Evolutionary conservation across 2,888 invertebrate species (phyloP).

Genomic region (Coleophora flavipennella): DNA sequence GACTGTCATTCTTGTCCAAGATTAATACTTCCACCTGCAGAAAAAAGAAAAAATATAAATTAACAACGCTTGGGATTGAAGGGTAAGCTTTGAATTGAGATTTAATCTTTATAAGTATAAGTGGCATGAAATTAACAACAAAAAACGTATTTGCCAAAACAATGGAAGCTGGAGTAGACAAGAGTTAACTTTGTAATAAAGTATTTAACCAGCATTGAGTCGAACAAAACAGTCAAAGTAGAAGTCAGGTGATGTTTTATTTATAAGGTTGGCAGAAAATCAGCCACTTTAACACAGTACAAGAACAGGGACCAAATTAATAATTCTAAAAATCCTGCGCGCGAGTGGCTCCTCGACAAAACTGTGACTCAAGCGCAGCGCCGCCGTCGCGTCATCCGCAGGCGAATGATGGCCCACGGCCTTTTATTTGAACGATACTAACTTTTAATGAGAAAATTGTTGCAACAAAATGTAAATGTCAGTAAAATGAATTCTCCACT

Average conservation of each 20-base stretch:
- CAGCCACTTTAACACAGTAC: conserved; percentile 56
- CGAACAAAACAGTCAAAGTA: conserved; percentile 39
- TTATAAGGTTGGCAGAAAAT: conserved; percentile 59
- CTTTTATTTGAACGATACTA: not conserved
- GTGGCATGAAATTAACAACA: not conserved
- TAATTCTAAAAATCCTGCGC: conserved; percentile 67
- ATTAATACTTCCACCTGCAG: conserved; percentile 89
- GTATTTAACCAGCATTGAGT: conserved; percentile 40
- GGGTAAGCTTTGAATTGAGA: not conserved
- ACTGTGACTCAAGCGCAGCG: conserved; percentile 28
- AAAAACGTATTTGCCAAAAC: conserved; percentile 14
- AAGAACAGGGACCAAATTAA: conserved; percentile 64
- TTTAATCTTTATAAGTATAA: not conserved
- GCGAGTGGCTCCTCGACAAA: conserved; percentile 39
- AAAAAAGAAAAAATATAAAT: conserved; percentile 27
- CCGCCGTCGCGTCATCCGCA: conserved; percentile 7
- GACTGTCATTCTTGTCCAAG: conserved; percentile 94
- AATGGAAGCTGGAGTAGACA: conserved; percentile 26
- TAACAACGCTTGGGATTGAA: not conserved
- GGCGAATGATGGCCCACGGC: conserved; percentile 1
- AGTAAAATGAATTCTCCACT: too few relatives aligned
- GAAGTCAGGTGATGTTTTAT: conserved; percentile 53
- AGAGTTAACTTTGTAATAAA: conserved; percentile 38
- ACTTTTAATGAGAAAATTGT: too few relatives aligned
- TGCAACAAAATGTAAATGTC: too few relatives aligned